Percentiles rank a stretch among this genome's conserved stretches.
Evolutionary conservation across 1,140 invertebrate genomes (phyloP).

Genomic region (Gryllus bimaculatus): DNA sequence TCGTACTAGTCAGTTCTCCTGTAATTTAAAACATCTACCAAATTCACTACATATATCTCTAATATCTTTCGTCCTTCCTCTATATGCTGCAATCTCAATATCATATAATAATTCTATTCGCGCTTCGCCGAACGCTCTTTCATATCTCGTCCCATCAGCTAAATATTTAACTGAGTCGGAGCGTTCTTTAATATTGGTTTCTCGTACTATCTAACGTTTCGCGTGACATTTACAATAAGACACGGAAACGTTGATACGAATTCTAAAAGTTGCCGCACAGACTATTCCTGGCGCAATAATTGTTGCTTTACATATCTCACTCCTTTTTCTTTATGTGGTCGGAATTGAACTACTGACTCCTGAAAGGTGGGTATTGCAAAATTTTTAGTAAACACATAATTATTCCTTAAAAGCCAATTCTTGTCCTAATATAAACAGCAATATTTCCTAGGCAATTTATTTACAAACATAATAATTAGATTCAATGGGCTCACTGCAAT

Average conservation of each 20-base stretch:
- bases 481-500: not conserved
- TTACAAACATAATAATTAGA: not conserved
- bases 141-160: no score
- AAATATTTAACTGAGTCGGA: not conserved
- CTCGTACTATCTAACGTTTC: not conserved
- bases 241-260: not conserved
- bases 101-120: not conserved
- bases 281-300: not conserved
- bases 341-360: not conserved
- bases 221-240: not conserved
- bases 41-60: constrained; percentile 8
- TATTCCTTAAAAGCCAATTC: not conserved
- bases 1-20: not conserved
- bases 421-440: not conserved
- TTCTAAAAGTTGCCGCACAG: not conserved
- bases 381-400: not conserved
- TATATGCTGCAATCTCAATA: constrained; percentile 6
- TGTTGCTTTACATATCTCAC: not conserved
- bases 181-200: not conserved
- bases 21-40: constrained; percentile 3
- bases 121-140: no score
- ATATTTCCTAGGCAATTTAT: not conserved
- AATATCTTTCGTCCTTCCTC: not conserved
- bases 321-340: not conserved
- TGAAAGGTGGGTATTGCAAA: not conserved